Conservation (phyloP, 2,888 invertebrate species). For the Tetranychus piercei region DNA sequence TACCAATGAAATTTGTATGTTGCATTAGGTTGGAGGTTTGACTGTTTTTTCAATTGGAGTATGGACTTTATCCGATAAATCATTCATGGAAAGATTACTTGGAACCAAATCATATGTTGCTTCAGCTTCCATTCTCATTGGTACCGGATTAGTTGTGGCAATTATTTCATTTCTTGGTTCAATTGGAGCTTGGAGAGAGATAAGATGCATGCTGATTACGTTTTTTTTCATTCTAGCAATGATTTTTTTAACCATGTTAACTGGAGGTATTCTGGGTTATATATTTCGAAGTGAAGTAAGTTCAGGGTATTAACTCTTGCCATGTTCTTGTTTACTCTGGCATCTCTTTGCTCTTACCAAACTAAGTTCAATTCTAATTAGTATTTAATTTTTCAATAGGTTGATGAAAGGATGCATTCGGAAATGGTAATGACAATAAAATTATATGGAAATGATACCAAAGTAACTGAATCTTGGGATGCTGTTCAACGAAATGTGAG, state of each 20-base stretch:
- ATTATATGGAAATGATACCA: constrained; percentile 30
- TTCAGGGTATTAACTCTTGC: neutral
- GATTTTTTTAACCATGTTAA: constrained; percentile 70
- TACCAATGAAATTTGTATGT: neutral
- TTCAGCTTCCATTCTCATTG: constrained; percentile 61
- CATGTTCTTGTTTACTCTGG: neutral
- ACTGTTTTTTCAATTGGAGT: constrained; percentile 54
- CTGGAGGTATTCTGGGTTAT: constrained; percentile 73
- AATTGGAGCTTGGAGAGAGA: constrained; percentile 78
- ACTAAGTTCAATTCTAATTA: neutral
- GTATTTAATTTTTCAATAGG: constrained; percentile 19
- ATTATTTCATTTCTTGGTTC: constrained; percentile 75
- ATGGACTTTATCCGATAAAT: constrained; percentile 65
- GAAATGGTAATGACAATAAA: constrained; percentile 27
- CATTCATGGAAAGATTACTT: constrained; percentile 62
- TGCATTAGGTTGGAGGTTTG: neutral
- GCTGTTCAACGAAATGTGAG: constrained; percentile 52
- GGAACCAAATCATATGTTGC: constrained; percentile 65
- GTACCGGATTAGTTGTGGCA: constrained; percentile 59
- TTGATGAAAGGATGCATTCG: constrained; percentile 27
- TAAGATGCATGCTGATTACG: constrained; percentile 75
- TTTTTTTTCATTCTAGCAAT: constrained; percentile 63
- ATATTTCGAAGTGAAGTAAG: constrained; percentile 66
- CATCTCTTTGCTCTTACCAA: too few relatives aligned
- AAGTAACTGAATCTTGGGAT: constrained; percentile 67